Evolutionary conservation across 2,888 invertebrate species (phyloP).

Genomic region (Tetragonisca angustula): DNA sequence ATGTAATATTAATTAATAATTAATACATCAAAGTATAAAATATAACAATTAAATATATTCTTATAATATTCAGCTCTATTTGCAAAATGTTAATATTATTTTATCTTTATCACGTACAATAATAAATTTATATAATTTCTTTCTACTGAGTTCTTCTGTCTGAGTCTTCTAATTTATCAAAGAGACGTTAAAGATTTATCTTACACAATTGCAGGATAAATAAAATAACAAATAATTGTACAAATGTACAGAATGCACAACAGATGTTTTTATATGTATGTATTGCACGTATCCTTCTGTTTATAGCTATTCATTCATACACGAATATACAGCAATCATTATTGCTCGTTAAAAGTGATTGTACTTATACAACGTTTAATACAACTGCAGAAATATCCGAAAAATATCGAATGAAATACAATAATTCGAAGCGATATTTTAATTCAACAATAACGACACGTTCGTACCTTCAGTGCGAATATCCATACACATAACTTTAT

Average conservation of each 20-base stretch:
- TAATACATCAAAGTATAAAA: too few species aligned
- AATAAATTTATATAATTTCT: too few species aligned
- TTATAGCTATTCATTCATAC: background rate
- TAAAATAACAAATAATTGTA: background rate
- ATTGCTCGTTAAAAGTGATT: slow-evolving; percentile 1
- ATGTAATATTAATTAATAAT: too few species aligned
- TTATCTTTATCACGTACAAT: too few species aligned
- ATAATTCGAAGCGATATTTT: background rate
- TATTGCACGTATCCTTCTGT: too few species aligned
- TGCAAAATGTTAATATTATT: too few species aligned
- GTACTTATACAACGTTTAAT: background rate
- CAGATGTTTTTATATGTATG: too few species aligned
- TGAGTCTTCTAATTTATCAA: too few species aligned
- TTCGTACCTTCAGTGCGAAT: background rate
- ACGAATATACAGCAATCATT: background rate
- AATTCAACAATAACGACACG: background rate
- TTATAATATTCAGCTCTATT: too few species aligned
- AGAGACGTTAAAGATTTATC: background rate
- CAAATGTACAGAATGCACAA: background rate
- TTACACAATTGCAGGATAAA: background rate
- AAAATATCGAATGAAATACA: background rate
- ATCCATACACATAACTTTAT: background rate
- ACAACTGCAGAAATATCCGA: background rate
- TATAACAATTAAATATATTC: too few species aligned
- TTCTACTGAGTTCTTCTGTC: too few species aligned